Base-by-base conservation (phyloP, 2,113 vertebrate species). In the Probosciger aterrimus region DNA sequence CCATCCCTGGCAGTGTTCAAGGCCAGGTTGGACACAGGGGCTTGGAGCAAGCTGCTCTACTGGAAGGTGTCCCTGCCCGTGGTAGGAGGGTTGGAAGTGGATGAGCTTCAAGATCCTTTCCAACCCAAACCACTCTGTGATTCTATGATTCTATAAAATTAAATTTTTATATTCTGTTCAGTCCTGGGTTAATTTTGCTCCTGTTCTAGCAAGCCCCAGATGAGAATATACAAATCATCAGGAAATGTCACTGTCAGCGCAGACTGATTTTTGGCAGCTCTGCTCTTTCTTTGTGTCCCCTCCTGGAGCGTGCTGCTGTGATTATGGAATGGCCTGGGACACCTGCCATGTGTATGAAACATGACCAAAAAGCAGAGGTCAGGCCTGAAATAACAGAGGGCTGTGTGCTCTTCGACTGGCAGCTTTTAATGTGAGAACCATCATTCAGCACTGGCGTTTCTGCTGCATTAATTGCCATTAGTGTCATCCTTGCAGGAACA, bases 401-500 rank as follows among this genome's bases (percentile, higher is more conserved):
- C 33, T 11, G 3, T 14, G 79, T 31, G 80, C 88, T 86, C 35
- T 46, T 27, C 20, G 5, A 33, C 39, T 82, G 93, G 84, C 47
- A 62, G 93, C 83, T 84, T 85, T 89, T 95, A 91, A 89, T 75
- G 93, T 68, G 93, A 92, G 81, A 93, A 82, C 18, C 92, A 81
- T 64, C 90, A 33, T 62, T 92, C 88, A 73, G 86, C 88, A 33
- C 88, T 52, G 50, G 88, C 81, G 64, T 62, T 88, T 86, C 86
- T 95, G 86, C 83, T 87, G 90, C 80, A 28, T 75, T 96, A 92
- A 96, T 90, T 94, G 93, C 93, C 92, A 80, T 94, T 95, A 92
- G 80, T 91, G 93, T 88, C 95, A 92, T 37, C 83, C 90, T 93
- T 93, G 90, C 0, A 1, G 83, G 90, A 92, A 52, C 73, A 59